phyloP scores from a whole-genome alignment of 2,797 vertebrate species.

The Mormyrops attenuatus region DNA sequence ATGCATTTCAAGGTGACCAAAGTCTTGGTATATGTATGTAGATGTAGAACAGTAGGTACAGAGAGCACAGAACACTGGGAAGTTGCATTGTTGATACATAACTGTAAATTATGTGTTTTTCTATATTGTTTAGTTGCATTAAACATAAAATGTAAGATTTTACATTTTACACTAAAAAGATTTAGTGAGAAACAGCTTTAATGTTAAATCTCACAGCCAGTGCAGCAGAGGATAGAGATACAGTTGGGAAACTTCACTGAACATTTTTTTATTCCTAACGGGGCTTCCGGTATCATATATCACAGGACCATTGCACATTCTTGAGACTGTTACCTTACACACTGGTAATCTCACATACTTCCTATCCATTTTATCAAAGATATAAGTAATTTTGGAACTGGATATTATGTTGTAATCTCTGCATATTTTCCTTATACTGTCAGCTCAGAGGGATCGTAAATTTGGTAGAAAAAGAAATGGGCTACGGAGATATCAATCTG shows the following conservation, averaged over 20 bases:
- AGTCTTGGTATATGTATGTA: background rate
- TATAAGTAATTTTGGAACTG: background rate
- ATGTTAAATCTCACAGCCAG: background rate
- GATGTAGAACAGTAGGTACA: background rate
- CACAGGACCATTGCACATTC: background rate
- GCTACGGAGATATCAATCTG: background rate
- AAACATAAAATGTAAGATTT: background rate
- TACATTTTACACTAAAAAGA: background rate
- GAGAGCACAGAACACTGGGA: background rate
- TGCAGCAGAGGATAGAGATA: background rate
- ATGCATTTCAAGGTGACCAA: background rate
- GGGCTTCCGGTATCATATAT: background rate
- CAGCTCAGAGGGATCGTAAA: background rate
- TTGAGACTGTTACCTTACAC: conserved; percentile 4
- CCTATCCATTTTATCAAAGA: background rate
- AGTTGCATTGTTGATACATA: background rate
- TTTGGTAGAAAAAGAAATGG: background rate
- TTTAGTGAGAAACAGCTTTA: background rate
- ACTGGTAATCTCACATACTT: background rate
- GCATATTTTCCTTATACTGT: background rate
- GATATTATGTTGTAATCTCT: background rate
- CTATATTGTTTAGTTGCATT: background rate
- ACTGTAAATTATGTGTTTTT: background rate
- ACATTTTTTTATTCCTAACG: background rate
- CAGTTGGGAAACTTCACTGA: background rate